Base-by-base conservation (phyloP, 2,797 vertebrate species). In the Oreochromis mossambicus region DNA sequence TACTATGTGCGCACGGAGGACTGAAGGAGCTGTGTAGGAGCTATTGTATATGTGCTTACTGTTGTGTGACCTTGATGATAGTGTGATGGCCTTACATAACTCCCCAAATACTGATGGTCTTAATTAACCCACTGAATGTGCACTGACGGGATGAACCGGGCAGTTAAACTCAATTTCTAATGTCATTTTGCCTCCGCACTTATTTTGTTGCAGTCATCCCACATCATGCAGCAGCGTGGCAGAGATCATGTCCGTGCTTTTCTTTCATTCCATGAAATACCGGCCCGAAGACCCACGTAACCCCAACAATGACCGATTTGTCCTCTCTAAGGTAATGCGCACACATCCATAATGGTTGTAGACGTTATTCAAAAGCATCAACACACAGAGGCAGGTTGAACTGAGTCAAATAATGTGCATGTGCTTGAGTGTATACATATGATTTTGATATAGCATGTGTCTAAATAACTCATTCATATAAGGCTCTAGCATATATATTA, bases 201-300 rank as follows among this genome's bases (percentile, higher is more conserved):
- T 11, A 1, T 80, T 93, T 63, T 96, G 95, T 94, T 85, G 43
- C 96, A 99, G 98, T 84, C 98, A 99, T 79, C 98, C 98, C 19
- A 97, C 98, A 79, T 99, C 98, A 95, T 99, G 98, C 94, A 98
- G 98, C 97, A 99, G 98, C 7, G 96, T 96, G 17, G 97, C 98
- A 32, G 98, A 99, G 95, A 97, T 99, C 91, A 98, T 98, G 97
- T 97, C 98, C 36, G 97, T 98, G 86, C 96, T 99, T 70, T 99
- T 98, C 89, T 98, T 99, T 93, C 97, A 99, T 87, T 96, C 97
- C 88, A 99, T 99, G 98, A 98, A 95, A 91, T 98, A 98, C 91
- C 97, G 97, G 91, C 95, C 98, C 12, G 97, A 97, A 92, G 98
- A 99, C 78, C 98, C 98, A 63, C 96, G 95, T 80, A 98, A 98